A percentile compares a stretch with the other conserved stretches of the same genome.
These are phyloP conservation scores for Andrena marginata DNA, from an alignment of 2,888 invertebrate species.

Conservation along the genomic window DNA sequence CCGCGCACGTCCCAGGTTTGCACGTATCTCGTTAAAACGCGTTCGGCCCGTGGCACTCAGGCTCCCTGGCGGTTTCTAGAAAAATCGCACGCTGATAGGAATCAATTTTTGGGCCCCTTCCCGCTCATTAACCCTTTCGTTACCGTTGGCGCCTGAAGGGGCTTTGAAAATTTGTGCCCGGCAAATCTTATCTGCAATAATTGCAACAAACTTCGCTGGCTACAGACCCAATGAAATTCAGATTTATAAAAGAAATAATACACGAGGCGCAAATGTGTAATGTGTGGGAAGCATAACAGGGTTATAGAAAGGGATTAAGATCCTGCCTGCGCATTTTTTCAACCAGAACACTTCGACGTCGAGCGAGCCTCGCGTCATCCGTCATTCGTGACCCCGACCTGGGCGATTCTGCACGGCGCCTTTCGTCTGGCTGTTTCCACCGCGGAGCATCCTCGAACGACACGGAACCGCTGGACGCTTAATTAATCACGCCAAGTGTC, in stretches of 20 bases:
- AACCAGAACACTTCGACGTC: neutral
- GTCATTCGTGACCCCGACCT: neutral
- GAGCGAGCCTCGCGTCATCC: neutral
- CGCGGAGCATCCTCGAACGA: conserved; percentile 11
- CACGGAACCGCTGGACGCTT: conserved; percentile 9
- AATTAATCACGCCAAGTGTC: conserved; percentile 44
- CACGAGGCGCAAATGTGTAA: too few relatives aligned
- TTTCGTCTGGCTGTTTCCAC: neutral
- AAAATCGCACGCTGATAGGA: conserved; percentile 28
- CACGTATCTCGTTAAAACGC: conserved; percentile 48
- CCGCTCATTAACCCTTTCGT: neutral
- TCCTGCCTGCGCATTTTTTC: neutral
- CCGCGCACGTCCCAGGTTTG: conserved; percentile 14
- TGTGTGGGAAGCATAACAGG: too few relatives aligned
- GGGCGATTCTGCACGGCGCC: neutral
- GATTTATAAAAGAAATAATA: too few relatives aligned
- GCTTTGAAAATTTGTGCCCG: too few relatives aligned
- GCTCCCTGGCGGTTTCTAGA: neutral
- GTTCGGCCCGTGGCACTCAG: neutral
- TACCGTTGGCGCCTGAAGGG: too few relatives aligned
- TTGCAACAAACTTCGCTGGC: too few relatives aligned
- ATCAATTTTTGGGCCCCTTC: neutral
- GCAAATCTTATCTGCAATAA: too few relatives aligned
- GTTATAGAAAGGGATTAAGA: neutral
- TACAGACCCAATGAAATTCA: too few relatives aligned